Conservation (phyloP, 2,797 vertebrate genomes). For the Protonibea diacanthus region DNA sequence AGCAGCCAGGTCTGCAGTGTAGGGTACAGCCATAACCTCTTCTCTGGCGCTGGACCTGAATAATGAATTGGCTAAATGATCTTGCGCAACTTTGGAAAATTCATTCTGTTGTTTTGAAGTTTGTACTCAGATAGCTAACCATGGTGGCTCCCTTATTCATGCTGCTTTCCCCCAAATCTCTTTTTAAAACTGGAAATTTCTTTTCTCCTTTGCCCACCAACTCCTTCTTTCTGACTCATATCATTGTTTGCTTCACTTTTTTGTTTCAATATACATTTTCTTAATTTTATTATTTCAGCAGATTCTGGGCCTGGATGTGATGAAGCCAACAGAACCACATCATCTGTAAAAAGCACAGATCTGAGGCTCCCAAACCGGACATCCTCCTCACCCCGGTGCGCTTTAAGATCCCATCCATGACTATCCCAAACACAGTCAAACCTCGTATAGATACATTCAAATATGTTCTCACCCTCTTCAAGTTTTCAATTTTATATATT, state of each 20-base stretch:
- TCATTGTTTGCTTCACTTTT: neutral
- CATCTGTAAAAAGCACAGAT: too few relatives aligned
- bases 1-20: slow-evolving; percentile 14
- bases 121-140: neutral
- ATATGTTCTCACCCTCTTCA: too few relatives aligned
- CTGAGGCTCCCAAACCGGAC: too few relatives aligned
- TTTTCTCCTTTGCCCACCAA: neutral
- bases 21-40: slow-evolving; percentile 18
- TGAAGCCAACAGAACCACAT: too few relatives aligned
- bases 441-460: too few relatives aligned
- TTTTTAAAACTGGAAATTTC: neutral
- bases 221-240: neutral
- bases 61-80: slow-evolving; percentile 64
- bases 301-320: too few relatives aligned
- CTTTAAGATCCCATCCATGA: too few relatives aligned
- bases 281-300: too few relatives aligned
- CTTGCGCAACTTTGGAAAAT: slow-evolving; percentile 47
- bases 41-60: slow-evolving; percentile 56
- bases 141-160: neutral
- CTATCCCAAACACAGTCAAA: too few relatives aligned
- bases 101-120: slow-evolving; percentile 32
- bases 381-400: too few relatives aligned
- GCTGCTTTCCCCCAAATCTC: neutral
- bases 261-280: neutral
- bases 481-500: too few relatives aligned